These are phyloP conservation scores for Anguilla megastoma DNA, from an alignment of 2,797 vertebrate genomes.

Conservation along the genomic window DNA sequence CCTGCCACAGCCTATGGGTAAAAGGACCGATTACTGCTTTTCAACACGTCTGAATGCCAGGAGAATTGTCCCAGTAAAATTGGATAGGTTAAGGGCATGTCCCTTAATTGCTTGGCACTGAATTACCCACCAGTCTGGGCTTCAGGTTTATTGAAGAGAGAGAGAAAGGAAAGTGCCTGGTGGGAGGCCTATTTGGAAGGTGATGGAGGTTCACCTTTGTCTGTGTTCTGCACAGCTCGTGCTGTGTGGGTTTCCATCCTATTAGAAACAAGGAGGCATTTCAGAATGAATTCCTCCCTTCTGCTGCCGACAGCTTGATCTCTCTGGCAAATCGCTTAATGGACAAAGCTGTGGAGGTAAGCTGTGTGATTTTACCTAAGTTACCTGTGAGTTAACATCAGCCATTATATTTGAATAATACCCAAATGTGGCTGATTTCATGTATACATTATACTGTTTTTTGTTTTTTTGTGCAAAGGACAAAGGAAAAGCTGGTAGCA, in stretches of 20 bases:
- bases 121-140: neutral
- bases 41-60: neutral
- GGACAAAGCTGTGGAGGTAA: slow-evolving; percentile 53
- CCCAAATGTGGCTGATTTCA: neutral
- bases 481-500: slow-evolving; percentile 70
- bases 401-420: no score
- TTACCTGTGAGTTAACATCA: neutral
- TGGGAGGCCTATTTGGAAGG: neutral
- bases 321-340: slow-evolving; percentile 77
- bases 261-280: slow-evolving; percentile 76
- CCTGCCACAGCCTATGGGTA: neutral
- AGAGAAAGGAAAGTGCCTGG: neutral
- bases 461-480: slow-evolving; percentile 61
- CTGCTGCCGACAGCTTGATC: slow-evolving; percentile 76
- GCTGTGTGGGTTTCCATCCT: slow-evolving; percentile 83
- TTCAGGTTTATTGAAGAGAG: neutral
- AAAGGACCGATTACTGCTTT: neutral
- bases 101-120: neutral
- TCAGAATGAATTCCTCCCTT: slow-evolving; percentile 81
- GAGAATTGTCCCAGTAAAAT: neutral
- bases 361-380: neutral
- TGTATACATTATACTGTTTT: neutral
- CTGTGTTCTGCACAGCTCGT: slow-evolving; percentile 68
- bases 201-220: neutral
- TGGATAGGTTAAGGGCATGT: neutral